phyloP scores from a whole-genome alignment of 2,888 invertebrate genomes.

The Drosophila fulvimacula region DNA sequence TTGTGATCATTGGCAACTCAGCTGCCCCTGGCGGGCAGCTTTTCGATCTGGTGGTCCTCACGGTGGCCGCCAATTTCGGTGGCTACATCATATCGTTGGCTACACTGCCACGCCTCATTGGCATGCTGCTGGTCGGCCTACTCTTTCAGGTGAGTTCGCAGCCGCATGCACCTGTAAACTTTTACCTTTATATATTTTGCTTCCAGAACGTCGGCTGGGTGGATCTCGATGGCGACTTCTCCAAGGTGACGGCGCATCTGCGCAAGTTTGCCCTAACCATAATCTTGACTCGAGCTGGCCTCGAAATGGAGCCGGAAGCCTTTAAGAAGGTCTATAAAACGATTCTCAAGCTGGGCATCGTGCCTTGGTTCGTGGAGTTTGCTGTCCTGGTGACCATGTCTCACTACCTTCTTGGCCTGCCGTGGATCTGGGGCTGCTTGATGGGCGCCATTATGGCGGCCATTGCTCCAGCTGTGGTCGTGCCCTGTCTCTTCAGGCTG shows the following conservation, averaged over 20 bases:
- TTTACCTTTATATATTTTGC: constrained; percentile 17
- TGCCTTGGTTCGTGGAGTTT: constrained; percentile 94
- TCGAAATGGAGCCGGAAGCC: constrained; percentile 95
- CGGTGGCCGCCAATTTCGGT: constrained; percentile 92
- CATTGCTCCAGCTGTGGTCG: constrained; percentile 98
- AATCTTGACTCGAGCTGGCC: constrained; percentile 95
- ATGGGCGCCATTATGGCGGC: constrained; percentile 95
- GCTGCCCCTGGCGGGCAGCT: constrained; percentile 95
- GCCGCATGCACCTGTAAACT: no score
- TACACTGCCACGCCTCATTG: constrained; percentile 93
- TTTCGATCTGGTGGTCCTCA: constrained; percentile 90
- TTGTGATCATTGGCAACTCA: constrained; percentile 90
- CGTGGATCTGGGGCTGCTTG: constrained; percentile 91
- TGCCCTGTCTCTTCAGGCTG: constrained; percentile 94
- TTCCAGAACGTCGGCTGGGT: constrained; percentile 90
- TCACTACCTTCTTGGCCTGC: constrained; percentile 90
- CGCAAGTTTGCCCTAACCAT: constrained; percentile 96
- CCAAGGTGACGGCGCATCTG: constrained; percentile 89
- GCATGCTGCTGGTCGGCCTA: constrained; percentile 94
- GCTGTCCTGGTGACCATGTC: constrained; percentile 89
- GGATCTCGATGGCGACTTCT: constrained; percentile 88
- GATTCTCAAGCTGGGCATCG: constrained; percentile 92
- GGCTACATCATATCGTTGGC: constrained; percentile 92
- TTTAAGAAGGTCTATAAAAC: constrained; percentile 93
- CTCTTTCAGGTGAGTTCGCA: constrained; percentile 86